Evolutionary conservation across 2,113 vertebrate genomes (phyloP), one percentile per base, ranked within the genome.

Genomic region (Phylloscopus whistleri): DNA sequence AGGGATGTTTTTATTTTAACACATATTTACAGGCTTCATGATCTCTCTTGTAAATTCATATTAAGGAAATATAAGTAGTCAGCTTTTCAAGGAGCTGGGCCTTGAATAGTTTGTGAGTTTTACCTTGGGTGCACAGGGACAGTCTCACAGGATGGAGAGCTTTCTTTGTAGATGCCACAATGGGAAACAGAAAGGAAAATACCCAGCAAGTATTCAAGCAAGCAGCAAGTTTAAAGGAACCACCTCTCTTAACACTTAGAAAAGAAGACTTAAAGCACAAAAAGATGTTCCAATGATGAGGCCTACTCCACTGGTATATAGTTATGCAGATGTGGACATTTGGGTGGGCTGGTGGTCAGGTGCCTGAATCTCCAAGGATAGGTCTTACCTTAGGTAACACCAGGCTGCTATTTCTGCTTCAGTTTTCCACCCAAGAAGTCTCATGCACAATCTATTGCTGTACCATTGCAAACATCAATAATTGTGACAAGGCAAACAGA

Each of bases 21-120:
- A 77, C 60, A 27, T 81, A 95, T 95, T 96, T 96, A 95, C 87
- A 75, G 68, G 69, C 83, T 84, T 95, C 70, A 44, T 35, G 52
- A 95, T 81, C 77, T 95, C 84, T 74, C 92, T 69, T 94, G 92
- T 96, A 97, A 95, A 95, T 76, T 90, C 49, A n/a, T 60, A 91
- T 93, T 86, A 95, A 92, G 49, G 63, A 89, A 95, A 88, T 30
- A 17, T 46, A 81, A 90, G 80, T 70, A 76, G 63, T 48, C 84
- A 78, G 72, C 35, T 95, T 82, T 72, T 12, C 41, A 41, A 41
- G 3, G n/a, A 51, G 53, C 43, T 9, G 26, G 27, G 37, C 44
- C 72, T 88, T 73, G 68, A 87, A 78, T 28, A 90, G 43, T 60
- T 64, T 78, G 44, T 3, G 43, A 93, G 68, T 70, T 93, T 92